Percentiles rank a stretch among this genome's conserved stretches.
Conservation (phyloP, 1,140 invertebrate genomes). For the Xylocopa sonorina region DNA sequence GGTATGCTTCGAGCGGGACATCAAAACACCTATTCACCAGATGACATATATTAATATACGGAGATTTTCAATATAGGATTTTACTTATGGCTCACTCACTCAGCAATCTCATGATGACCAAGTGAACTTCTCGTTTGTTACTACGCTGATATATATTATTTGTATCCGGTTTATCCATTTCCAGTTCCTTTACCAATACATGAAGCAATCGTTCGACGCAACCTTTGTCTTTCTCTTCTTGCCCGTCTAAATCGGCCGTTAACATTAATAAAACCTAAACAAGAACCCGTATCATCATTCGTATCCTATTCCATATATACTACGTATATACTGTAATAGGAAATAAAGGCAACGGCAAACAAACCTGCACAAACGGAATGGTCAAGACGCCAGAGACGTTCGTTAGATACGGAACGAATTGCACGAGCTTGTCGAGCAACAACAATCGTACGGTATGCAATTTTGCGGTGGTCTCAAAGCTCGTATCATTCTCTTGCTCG, state of each 20-base stretch:
- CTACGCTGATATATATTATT: slow-evolving; percentile 84
- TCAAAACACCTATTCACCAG: slow-evolving; percentile 85
- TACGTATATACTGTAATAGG: too few species aligned
- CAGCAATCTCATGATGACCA: slow-evolving; percentile 92
- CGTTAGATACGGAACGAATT: slow-evolving; percentile 85
- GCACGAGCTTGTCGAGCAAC: slow-evolving; percentile 84
- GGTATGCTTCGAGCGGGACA: slow-evolving; percentile 89
- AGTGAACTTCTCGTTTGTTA: slow-evolving; percentile 90
- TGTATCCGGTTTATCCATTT: slow-evolving; percentile 86
- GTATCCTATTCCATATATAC: too few species aligned
- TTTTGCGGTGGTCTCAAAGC: slow-evolving; percentile 75
- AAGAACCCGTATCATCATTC: too few species aligned
- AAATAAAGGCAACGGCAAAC: background rate
- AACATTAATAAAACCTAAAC: slow-evolving; percentile 92
- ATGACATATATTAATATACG: background rate
- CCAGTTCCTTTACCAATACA: slow-evolving; percentile 89
- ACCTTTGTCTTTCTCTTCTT: slow-evolving; percentile 89
- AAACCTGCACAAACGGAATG: slow-evolving; percentile 94
- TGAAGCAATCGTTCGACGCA: slow-evolving; percentile 90
- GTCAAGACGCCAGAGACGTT: slow-evolving; percentile 89
- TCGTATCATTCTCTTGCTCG: slow-evolving; percentile 74
- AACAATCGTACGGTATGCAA: slow-evolving; percentile 83
- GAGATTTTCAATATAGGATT: background rate
- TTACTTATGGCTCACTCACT: slow-evolving; percentile 81
- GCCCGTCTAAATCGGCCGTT: slow-evolving; percentile 93